These are phyloP conservation scores for Drosophila paracracens DNA, from an alignment of 2,888 invertebrate species.

Conservation along the genomic window DNA sequence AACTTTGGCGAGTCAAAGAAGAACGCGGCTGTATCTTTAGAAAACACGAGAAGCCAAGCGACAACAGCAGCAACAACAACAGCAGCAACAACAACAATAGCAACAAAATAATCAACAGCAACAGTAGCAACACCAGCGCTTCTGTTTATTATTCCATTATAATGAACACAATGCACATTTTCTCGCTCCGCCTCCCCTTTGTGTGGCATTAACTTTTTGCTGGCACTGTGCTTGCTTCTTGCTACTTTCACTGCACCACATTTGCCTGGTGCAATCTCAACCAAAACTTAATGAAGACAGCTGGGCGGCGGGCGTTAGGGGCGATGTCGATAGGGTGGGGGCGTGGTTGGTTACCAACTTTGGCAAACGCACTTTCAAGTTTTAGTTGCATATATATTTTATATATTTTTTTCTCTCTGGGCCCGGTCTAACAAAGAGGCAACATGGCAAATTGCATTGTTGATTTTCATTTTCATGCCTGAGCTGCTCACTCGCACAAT, in stretches of 20 bases:
- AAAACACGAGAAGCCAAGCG: slow-evolving; percentile 43
- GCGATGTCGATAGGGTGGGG: slow-evolving; percentile 7
- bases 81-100: background rate
- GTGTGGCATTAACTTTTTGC: slow-evolving; percentile 59
- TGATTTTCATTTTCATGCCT: slow-evolving; percentile 81
- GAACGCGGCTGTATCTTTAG: slow-evolving; percentile 43
- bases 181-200: slow-evolving; percentile 11
- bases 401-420: slow-evolving; percentile 19
- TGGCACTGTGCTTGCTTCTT: slow-evolving; percentile 62
- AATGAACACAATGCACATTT: slow-evolving; percentile 77
- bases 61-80: slow-evolving; percentile 26
- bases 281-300: slow-evolving; percentile 60
- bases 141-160: slow-evolving; percentile 79
- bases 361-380: slow-evolving; percentile 63
- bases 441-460: slow-evolving; percentile 81
- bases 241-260: slow-evolving; percentile 65
- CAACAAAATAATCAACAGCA: slow-evolving; percentile 9
- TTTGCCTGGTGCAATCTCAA: slow-evolving; percentile 74
- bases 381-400: slow-evolving; percentile 53
- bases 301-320: slow-evolving; percentile 5
- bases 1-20: slow-evolving; percentile 45
- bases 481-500: slow-evolving; percentile 33
- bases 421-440: slow-evolving; percentile 54
- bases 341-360: slow-evolving; percentile 58
- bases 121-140: slow-evolving; percentile 39